These are phyloP conservation scores for Anarhynchus alexandrinus DNA, from an alignment of 2,113 vertebrate species.

Conservation along the genomic window DNA sequence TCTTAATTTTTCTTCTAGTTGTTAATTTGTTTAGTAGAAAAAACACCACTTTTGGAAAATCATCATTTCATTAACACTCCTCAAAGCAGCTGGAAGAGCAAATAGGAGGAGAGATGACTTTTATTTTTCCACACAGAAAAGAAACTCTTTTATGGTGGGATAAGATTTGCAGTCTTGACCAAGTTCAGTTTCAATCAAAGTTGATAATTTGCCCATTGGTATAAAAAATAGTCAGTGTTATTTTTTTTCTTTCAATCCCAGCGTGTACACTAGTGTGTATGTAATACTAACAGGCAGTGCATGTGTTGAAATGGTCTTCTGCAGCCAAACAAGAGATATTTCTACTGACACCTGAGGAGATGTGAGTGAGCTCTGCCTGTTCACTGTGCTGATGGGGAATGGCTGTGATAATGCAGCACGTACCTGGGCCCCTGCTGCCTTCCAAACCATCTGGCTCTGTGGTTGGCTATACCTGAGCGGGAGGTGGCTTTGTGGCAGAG, in stretches of 20 bases:
- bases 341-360: neutral
- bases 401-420: neutral
- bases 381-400: accelerated
- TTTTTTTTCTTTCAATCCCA: neutral
- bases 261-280: neutral
- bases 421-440: neutral
- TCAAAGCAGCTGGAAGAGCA: neutral
- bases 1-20: neutral
- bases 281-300: neutral
- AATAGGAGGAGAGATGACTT: neutral
- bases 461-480: neutral
- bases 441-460: neutral
- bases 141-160: neutral
- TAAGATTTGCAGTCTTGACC: neutral
- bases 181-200: neutral
- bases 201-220: neutral
- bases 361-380: neutral
- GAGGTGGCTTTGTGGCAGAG: neutral
- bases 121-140: neutral
- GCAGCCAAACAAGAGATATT: neutral
- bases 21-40: neutral
- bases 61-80: neutral
- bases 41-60: neutral
- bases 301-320: neutral
- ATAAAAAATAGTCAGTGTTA: neutral